Base-by-base conservation (phyloP, 64 coral and sea anemone species). In the Stichodactyla mertensii region DNA sequence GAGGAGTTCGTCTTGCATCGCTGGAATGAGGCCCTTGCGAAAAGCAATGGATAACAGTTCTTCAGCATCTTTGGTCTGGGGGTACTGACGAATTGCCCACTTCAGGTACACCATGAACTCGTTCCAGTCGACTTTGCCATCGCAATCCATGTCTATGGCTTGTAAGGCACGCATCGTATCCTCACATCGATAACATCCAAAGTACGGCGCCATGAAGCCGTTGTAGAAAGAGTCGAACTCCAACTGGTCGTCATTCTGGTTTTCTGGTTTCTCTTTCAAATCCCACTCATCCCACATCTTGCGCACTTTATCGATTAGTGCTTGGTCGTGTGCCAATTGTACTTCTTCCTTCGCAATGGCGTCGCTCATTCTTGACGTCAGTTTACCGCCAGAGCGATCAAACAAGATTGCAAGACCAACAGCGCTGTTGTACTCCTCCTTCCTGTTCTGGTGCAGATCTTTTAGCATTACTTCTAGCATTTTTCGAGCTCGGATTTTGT, bases 251-350 rank as follows among this genome's bases (percentile, higher is more conserved):
- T 92, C 86, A 58, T 58, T 58, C 56, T 58, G 56, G 13, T 24
- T 26, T 52, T 70, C 11, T 22, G 20, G 24, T 14, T 54, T 86
- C 51, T 88, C 27, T 28, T 66, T 15, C 64, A 78, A 26, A 59
- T 92, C 90, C 90, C 90, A 92, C 79, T 92, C 86, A 55, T 92
- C 90, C 90, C 90, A 92, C 78, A 92, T 88, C 4, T 51, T 54
- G 20, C 90, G 86, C 14, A 91, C 52, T 45, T 92, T 79, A 24
- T 71, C 86, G 8, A 92, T 83, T 6, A 92, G 52, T 16, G 52
- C 23, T 57, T 91, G 69, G 7, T 16, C 77, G 62, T 91, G 89
- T 7, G 24, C 61, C 27, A 6, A 64, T 51, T 82, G 77, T 23
- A 52, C 54, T 24, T 91, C 57, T 7, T 62, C 89, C 19, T 84